phyloP scores from a whole-genome alignment of 2,888 invertebrate species.

The Ornithoptera priamus region DNA sequence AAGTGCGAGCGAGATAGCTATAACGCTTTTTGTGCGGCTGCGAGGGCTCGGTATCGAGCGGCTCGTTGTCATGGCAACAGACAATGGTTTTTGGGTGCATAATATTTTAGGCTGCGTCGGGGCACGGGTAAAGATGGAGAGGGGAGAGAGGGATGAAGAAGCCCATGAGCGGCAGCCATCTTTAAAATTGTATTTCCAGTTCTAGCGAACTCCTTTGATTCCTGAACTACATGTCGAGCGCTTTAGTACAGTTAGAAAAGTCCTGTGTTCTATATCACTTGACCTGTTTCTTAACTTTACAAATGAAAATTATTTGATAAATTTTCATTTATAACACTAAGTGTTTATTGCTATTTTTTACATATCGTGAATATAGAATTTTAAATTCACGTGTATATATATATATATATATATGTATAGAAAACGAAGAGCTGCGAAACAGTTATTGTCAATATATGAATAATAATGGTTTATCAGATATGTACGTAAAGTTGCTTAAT shows the following conservation, averaged over 20 bases:
- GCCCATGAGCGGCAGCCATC: conserved; percentile 72
- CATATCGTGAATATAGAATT: too few species aligned
- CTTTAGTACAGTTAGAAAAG: conserved; percentile 52
- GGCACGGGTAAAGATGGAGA: conserved; percentile 47
- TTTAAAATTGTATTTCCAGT: conserved; percentile 80
- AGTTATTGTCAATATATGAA: too few species aligned
- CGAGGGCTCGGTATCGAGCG: conserved; percentile 71
- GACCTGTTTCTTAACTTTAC: neutral
- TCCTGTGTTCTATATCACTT: conserved; percentile 11
- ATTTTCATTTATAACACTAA: too few species aligned
- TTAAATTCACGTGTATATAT: too few species aligned
- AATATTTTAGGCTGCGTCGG: conserved; percentile 79
- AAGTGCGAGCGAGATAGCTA: conserved; percentile 73
- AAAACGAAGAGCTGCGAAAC: too few species aligned
- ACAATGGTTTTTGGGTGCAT: conserved; percentile 81
- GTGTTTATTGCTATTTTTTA: too few species aligned
- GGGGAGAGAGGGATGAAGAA: conserved; percentile 55
- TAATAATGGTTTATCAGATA: too few species aligned
- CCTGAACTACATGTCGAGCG: conserved; percentile 52
- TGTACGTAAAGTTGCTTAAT: conserved; percentile 3
- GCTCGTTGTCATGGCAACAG: conserved; percentile 77
- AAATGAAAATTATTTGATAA: neutral
- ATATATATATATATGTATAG: too few species aligned
- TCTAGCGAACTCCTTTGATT: conserved; percentile 69
- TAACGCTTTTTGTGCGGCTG: conserved; percentile 63